Conservation (phyloP, 2,797 vertebrate genomes). For the Falco peregrinus region DNA sequence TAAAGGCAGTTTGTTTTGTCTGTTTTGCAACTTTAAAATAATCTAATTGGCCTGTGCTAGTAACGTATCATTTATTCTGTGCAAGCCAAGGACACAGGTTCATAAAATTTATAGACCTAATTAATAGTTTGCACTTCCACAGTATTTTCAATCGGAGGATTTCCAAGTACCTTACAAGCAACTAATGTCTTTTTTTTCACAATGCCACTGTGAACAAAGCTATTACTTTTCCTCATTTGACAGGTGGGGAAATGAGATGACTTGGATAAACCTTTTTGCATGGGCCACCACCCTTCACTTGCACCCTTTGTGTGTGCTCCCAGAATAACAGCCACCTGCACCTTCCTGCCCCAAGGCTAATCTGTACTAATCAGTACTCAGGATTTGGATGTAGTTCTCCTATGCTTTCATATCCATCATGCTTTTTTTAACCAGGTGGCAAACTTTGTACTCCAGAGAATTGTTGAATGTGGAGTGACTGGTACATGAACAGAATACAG, state of each 20-base stretch:
- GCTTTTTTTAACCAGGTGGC: neutral
- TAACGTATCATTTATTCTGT: neutral
- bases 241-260: neutral
- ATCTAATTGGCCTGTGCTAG: neutral
- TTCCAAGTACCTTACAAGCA: neutral
- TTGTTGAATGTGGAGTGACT: neutral
- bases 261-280: neutral
- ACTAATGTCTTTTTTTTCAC: neutral
- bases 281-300: neutral
- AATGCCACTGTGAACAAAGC: neutral
- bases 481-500: neutral
- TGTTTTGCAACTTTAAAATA: neutral
- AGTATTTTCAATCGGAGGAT: neutral
- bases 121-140: neutral
- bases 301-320: neutral
- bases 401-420: neutral
- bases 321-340: neutral
- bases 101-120: neutral
- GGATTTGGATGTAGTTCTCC: neutral
- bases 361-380: neutral
- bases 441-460: neutral
- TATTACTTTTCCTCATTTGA: neutral
- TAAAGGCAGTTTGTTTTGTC: neutral
- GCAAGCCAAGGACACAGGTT: neutral
- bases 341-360: neutral